Percentiles rank a stretch among this genome's conserved stretches.
phyloP scores from a whole-genome alignment of 2,113 vertebrate species.

The Tretioscincus oriximinensis region DNA sequence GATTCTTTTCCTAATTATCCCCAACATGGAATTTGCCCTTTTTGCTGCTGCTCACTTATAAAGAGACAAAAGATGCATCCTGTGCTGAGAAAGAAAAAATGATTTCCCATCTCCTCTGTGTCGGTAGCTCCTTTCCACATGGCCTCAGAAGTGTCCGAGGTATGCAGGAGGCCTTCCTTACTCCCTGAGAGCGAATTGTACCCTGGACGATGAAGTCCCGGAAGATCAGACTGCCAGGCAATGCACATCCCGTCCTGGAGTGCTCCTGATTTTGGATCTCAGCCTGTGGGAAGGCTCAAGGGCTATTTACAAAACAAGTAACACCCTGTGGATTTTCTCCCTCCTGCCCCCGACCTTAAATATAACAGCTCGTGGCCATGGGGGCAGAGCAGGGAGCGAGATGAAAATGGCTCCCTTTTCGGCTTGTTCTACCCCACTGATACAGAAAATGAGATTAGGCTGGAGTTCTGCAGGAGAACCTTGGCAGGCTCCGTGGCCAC shows the following conservation, averaged over 20 bases:
- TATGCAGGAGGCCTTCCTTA: too few species aligned
- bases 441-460: constrained; percentile 78
- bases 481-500: constrained; percentile 48
- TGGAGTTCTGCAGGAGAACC: constrained; percentile 70
- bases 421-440: constrained; percentile 74
- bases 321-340: neutral
- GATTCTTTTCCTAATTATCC: too few species aligned
- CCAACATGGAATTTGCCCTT: too few species aligned
- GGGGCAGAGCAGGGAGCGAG: constrained; percentile 70
- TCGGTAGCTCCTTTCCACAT: too few species aligned
- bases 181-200: too few species aligned
- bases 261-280: neutral
- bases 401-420: constrained; percentile 71
- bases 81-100: too few species aligned
- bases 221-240: neutral
- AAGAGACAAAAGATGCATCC: too few species aligned
- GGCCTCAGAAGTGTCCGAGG: too few species aligned
- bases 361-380: constrained; percentile 76
- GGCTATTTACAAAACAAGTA: too few species aligned
- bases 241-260: neutral
- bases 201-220: neutral
- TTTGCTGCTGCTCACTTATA: too few species aligned
- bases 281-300: neutral
- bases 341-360: constrained; percentile 34
- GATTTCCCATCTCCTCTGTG: too few species aligned